Percentiles rank a stretch among this genome's conserved stretches.
These are phyloP conservation scores for Lithophane semibrunnea DNA, from an alignment of 2,888 invertebrate species.

Conservation along the genomic window DNA sequence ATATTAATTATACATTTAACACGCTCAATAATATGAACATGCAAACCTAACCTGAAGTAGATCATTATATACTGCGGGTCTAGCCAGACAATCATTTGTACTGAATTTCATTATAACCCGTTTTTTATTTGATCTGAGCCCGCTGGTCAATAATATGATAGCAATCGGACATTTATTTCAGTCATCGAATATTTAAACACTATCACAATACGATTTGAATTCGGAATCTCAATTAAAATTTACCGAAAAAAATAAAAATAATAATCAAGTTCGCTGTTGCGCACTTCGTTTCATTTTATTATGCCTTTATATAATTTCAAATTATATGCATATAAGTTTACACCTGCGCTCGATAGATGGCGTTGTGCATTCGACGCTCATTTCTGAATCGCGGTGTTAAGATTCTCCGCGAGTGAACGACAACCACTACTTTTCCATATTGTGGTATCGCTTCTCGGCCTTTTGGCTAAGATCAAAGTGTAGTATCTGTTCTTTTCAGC, in stretches of 20 bases:
- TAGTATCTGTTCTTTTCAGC: no score
- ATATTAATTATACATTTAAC: no score
- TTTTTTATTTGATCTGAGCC: no score
- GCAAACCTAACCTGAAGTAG: background rate
- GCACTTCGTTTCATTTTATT: background rate
- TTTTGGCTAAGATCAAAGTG: conserved; percentile 59
- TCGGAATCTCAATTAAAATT: background rate
- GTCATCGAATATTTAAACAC: no score
- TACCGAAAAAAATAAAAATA: no score
- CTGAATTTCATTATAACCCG: background rate
- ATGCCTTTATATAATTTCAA: background rate
- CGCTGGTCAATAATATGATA: no score
- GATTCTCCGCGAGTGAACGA: conserved; percentile 44
- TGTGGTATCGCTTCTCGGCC: conserved; percentile 60
- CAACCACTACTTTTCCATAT: background rate
- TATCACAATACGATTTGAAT: no score
- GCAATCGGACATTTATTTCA: no score
- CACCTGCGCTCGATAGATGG: conserved; percentile 46
- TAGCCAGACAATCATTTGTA: background rate
- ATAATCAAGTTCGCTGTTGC: background rate
- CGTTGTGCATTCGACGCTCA: conserved; percentile 35
- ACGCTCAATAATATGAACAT: background rate
- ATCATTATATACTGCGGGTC: background rate
- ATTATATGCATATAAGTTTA: conserved; percentile 1
- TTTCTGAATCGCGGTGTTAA: conserved; percentile 53